A percentile compares a stretch with the other conserved stretches of the same genome.
These are phyloP conservation scores for Lysandra bellargus DNA, from an alignment of 2,888 invertebrate genomes.

Conservation along the genomic window DNA sequence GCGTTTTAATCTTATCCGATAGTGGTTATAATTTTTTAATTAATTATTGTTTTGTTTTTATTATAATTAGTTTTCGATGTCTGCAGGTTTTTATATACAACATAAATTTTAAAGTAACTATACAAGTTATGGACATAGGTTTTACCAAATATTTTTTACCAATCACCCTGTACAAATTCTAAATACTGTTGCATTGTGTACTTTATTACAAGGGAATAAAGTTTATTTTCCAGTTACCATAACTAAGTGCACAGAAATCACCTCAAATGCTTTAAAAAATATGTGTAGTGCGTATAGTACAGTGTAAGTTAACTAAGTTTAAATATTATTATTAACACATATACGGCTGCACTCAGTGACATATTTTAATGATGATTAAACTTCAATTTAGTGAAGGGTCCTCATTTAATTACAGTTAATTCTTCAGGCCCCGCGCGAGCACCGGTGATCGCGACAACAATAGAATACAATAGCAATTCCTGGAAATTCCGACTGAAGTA, in stretches of 20 bases:
- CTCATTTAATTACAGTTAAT: no score
- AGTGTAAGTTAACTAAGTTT: neutral
- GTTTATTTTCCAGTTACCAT: neutral
- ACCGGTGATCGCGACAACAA: no score
- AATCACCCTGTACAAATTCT: constrained; percentile 7
- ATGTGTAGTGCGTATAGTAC: neutral
- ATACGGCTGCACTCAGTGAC: no score
- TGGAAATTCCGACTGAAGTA: no score
- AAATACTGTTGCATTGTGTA: neutral
- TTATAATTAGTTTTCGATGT: neutral
- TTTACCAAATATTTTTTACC: neutral
- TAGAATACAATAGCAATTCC: no score
- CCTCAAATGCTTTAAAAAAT: neutral
- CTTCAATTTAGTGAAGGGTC: no score
- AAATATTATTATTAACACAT: neutral
- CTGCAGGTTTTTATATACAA: neutral
- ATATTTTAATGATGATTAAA: no score
- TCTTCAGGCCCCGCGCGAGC: no score
- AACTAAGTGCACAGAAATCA: neutral
- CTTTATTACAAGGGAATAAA: neutral
- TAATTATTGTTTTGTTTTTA: neutral
- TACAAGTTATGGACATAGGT: neutral
- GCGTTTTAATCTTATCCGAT: neutral
- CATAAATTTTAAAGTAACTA: neutral
- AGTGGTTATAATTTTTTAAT: neutral